Evolutionary conservation across 2,113 vertebrate species (phyloP).

Genomic region (Hucho hucho): DNA sequence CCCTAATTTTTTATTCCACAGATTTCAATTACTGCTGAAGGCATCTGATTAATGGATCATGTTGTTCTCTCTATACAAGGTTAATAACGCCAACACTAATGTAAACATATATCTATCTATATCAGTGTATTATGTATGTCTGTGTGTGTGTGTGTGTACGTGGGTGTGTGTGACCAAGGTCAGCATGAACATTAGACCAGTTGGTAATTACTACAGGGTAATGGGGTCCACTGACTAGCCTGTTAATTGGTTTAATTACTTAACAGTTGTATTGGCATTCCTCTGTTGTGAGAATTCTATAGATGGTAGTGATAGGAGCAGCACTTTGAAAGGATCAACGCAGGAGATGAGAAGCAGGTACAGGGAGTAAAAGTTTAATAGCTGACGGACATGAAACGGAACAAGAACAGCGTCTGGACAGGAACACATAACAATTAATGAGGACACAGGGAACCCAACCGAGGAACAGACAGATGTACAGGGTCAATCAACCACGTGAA

Average conservation of each 20-base stretch:
- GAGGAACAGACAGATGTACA: too few relatives aligned
- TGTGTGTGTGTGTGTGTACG: slow-evolving; percentile 8
- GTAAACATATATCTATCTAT: slow-evolving; percentile 38
- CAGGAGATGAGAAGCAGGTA: too few relatives aligned
- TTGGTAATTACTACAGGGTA: slow-evolving; percentile 38
- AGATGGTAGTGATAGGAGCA: neutral
- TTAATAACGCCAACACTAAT: slow-evolving; percentile 44
- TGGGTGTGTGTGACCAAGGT: slow-evolving; percentile 27
- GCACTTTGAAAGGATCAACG: too few relatives aligned
- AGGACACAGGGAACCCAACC: too few relatives aligned
- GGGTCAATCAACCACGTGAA: too few relatives aligned
- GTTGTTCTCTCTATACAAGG: slow-evolving; percentile 31
- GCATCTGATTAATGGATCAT: slow-evolving; percentile 20
- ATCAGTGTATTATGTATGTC: slow-evolving; percentile 14
- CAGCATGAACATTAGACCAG: slow-evolving; percentile 20
- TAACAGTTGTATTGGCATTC: slow-evolving; percentile 6
- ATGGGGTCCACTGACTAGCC: slow-evolving; percentile 21
- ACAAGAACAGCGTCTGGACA: too few relatives aligned
- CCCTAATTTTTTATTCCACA: slow-evolving; percentile 17
- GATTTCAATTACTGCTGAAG: slow-evolving; percentile 39
- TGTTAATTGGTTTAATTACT: slow-evolving; percentile 27
- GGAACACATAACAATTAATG: too few relatives aligned
- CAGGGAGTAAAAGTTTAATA: too few relatives aligned
- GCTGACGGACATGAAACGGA: too few relatives aligned
- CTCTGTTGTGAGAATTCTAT: slow-evolving; percentile 10